A percentile compares a stretch with the other conserved stretches of the same genome.
These are phyloP conservation scores for Watsonalla binaria DNA, from an alignment of 2,888 invertebrate genomes.

Conservation along the genomic window DNA sequence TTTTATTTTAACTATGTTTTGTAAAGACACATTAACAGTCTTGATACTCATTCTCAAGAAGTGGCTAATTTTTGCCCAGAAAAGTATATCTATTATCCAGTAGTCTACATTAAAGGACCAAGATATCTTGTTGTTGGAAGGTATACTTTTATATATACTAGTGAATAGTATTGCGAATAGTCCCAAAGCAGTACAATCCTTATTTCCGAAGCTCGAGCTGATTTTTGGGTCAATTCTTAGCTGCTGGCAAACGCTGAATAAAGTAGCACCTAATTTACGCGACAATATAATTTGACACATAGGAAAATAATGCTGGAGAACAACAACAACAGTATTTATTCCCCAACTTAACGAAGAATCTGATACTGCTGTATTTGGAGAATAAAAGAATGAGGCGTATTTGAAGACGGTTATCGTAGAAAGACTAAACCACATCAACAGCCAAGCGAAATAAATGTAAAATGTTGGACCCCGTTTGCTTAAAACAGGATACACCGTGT, in stretches of 20 bases:
- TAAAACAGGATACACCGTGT: background rate
- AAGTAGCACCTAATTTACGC: background rate
- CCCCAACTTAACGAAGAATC: background rate
- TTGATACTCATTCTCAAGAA: background rate
- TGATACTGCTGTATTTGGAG: too few species aligned
- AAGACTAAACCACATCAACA: background rate
- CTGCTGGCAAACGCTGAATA: slow-evolving; percentile 1
- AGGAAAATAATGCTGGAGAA: background rate
- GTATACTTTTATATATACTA: background rate
- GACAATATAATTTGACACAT: background rate
- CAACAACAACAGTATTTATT: background rate
- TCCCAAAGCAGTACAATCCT: background rate
- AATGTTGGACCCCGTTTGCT: background rate
- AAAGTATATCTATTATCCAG: background rate
- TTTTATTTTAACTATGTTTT: background rate
- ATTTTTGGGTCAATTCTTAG: background rate
- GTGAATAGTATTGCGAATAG: background rate
- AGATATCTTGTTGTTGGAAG: background rate
- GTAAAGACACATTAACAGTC: background rate
- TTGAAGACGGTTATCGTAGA: background rate
- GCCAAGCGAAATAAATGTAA: background rate
- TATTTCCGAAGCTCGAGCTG: background rate
- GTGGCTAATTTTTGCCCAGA: background rate
- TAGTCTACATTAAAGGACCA: background rate
- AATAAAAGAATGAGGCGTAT: background rate